Percentiles rank a stretch among this genome's conserved stretches.
Conservation (phyloP, 2,888 invertebrate species). For the Diabrotica balteata region DNA sequence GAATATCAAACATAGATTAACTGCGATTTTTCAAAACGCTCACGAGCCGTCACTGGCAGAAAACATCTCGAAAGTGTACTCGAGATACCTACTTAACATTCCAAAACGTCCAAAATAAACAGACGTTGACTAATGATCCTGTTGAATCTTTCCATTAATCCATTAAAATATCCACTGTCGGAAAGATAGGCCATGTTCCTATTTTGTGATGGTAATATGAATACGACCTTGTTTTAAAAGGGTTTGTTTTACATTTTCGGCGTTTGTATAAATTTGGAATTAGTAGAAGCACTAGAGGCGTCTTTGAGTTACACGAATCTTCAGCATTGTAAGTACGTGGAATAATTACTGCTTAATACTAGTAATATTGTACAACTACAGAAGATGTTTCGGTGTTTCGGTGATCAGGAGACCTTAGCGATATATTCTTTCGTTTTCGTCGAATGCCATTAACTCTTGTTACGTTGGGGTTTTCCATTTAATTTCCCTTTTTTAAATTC, state of each 20-base stretch:
- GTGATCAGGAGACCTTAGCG: no score
- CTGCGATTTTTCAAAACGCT: no score
- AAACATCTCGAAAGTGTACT: constrained; percentile 4
- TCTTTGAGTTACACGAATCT: no score
- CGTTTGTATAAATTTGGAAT: background rate
- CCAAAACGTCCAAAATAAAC: constrained; percentile 17
- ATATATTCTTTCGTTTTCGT: no score
- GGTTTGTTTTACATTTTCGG: background rate
- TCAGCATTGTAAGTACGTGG: no score
- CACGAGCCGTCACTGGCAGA: background rate
- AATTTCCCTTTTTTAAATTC: no score
- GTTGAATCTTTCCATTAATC: constrained; percentile 8
- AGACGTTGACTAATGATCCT: constrained; percentile 21
- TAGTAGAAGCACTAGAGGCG: background rate
- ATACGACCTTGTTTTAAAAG: background rate
- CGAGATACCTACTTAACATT: constrained; percentile 13
- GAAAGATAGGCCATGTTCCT: constrained; percentile 7
- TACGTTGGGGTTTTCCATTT: no score
- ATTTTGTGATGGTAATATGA: constrained; percentile 6
- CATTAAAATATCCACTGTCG: constrained; percentile 4
- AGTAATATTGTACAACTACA: no score
- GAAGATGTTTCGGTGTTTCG: no score
- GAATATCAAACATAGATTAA: no score
- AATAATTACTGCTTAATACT: no score
- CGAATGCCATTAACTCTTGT: no score